A percentile compares a stretch with the other conserved stretches of the same genome.
Evolutionary conservation across 2,113 vertebrate genomes (phyloP).

Genomic region (Cacatua alba): DNA sequence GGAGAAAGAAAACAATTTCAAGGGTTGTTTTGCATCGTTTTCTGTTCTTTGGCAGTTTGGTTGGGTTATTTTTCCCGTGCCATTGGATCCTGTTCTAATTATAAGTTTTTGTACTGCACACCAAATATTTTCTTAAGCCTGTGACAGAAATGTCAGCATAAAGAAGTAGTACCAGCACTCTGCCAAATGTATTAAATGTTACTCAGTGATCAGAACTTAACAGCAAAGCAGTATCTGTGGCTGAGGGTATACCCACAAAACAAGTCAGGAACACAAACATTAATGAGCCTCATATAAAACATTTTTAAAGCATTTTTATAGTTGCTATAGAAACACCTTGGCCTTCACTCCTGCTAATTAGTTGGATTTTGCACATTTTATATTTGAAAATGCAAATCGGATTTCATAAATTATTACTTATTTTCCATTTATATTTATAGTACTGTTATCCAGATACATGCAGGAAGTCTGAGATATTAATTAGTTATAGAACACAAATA

Average conservation of each 20-base stretch:
- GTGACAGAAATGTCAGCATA: background rate
- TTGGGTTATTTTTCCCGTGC: background rate
- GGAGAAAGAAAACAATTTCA: background rate
- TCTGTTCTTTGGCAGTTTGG: background rate
- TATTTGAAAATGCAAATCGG: conserved; percentile 92
- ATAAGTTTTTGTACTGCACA: background rate
- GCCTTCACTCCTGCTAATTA: conserved; percentile 87
- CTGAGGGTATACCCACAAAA: conserved; percentile 73
- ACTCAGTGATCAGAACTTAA: conserved; percentile 65
- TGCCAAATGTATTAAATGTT: background rate
- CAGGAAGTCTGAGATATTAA: conserved; percentile 86
- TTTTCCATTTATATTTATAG: conserved; percentile 84
- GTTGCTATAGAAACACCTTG: conserved; percentile 90
- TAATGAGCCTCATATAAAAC: conserved; percentile 80
- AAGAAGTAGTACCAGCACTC: background rate
- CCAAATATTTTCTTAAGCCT: conserved; percentile 35
- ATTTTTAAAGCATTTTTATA: conserved; percentile 79
- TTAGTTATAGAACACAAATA: conserved; percentile 87
- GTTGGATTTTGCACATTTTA: conserved; percentile 89
- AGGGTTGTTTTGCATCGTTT: background rate
- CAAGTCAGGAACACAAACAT: conserved; percentile 69
- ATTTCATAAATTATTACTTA: conserved; percentile 91
- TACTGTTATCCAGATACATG: conserved; percentile 81
- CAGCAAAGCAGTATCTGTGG: conserved; percentile 64
- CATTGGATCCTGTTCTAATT: background rate